phyloP scores from a whole-genome alignment of 2,797 vertebrate genomes.

The Esox lucius region DNA sequence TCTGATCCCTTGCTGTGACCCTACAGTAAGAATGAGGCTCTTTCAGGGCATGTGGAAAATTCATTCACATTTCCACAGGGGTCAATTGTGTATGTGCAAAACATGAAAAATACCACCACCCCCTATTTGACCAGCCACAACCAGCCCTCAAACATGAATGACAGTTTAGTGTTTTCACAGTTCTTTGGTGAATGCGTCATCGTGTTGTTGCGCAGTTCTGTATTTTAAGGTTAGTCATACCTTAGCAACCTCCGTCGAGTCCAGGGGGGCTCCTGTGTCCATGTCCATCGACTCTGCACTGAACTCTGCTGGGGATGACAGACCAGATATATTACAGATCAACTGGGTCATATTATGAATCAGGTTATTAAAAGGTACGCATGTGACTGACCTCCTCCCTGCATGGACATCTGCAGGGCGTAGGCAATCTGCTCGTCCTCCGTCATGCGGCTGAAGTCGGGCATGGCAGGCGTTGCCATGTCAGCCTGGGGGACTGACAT shows the following conservation, averaged over 20 bases:
- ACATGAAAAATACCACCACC: no score
- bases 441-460: constrained; percentile 97
- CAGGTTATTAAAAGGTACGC: neutral
- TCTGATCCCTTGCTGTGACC: no score
- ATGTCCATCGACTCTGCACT: constrained; percentile 65
- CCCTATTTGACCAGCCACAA: no score
- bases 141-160: no score
- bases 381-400: constrained; percentile 69
- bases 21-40: no score
- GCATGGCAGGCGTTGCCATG: constrained; percentile 79
- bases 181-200: no score
- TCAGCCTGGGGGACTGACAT: constrained; percentile 80
- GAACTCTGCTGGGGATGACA: constrained; percentile 57
- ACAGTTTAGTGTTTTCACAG: no score
- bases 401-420: constrained; percentile 97
- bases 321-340: neutral
- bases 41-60: no score
- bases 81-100: no score
- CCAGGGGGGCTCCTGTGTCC: constrained; percentile 73
- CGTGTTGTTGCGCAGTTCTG: no score
- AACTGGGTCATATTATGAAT: neutral
- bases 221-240: constrained; percentile 35
- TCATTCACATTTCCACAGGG: no score
- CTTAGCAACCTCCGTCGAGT: constrained; percentile 72
- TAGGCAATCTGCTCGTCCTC: constrained; percentile 99